A percentile compares a stretch with the other conserved stretches of the same genome.
phyloP scores from a whole-genome alignment of 2,888 invertebrate species.

The Resseliella maxima region DNA sequence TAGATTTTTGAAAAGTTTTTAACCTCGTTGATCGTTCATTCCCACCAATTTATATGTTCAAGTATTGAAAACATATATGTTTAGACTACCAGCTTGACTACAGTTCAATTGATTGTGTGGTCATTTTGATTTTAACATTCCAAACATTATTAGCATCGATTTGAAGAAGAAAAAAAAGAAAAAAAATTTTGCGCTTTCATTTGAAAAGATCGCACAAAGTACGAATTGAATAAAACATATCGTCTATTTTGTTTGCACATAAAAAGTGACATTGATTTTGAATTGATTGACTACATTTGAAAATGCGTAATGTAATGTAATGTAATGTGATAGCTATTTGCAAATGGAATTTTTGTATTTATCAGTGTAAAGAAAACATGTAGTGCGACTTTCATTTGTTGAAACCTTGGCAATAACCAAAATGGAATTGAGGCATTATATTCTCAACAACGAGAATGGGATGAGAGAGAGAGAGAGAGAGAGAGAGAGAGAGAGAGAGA shows the following conservation, averaged over 20 bases:
- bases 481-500: no score
- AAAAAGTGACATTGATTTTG: slow-evolving; percentile 31
- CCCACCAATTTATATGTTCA: no score
- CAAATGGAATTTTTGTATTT: background rate
- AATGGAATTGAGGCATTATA: background rate
- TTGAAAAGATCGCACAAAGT: background rate
- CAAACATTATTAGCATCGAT: background rate
- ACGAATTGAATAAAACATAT: no score
- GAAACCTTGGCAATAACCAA: slow-evolving; percentile 25
- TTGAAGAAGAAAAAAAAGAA: background rate
- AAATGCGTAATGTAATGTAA: no score
- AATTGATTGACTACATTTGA: background rate
- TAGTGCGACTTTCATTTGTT: background rate
- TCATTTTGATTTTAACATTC: slow-evolving; percentile 19
- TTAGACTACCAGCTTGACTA: no score
- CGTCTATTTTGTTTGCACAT: background rate
- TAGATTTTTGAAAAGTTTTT: no score
- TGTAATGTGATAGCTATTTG: slow-evolving; percentile 7
- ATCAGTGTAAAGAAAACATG: background rate
- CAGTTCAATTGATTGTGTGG: background rate
- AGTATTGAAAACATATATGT: no score
- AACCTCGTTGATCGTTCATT: no score
- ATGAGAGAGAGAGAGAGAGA: no score
- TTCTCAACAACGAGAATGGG: background rate
- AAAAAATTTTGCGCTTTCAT: background rate